These are phyloP conservation scores for Trichomalopsis sarcophagae DNA, from an alignment of 1,140 invertebrate species.

Conservation along the genomic window DNA sequence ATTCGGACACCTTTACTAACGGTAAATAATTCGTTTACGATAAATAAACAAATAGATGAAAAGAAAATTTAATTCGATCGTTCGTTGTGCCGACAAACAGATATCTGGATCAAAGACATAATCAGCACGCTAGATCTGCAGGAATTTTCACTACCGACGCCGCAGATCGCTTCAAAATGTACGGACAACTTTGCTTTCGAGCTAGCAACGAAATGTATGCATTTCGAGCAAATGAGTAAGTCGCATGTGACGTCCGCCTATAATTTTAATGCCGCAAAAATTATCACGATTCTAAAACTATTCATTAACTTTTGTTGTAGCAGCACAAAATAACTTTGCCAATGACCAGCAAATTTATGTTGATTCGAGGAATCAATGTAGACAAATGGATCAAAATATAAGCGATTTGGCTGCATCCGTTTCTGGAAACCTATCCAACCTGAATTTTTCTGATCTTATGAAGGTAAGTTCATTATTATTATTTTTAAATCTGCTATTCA, in stretches of 20 bases:
- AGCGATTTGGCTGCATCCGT: neutral
- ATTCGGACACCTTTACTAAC: too few relatives aligned
- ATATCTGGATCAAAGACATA: slow-evolving; percentile 11
- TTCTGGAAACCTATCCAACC: neutral
- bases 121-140: neutral
- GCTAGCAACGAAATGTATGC: neutral
- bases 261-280: too few relatives aligned
- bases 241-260: too few relatives aligned
- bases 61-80: too few relatives aligned
- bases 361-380: neutral
- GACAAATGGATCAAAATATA: neutral
- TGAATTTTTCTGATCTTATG: neutral
- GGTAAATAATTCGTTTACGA: too few relatives aligned
- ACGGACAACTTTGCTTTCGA: neutral
- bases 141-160: neutral
- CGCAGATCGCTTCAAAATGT: neutral
- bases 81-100: neutral
- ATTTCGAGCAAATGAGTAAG: too few relatives aligned
- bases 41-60: too few relatives aligned
- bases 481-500: too few relatives aligned
- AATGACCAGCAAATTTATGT: neutral
- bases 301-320: neutral
- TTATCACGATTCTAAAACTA: too few relatives aligned
- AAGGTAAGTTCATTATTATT: neutral
- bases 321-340: neutral